Conservation (phyloP, 2,888 invertebrate species). For the Lypha dubia region DNA sequence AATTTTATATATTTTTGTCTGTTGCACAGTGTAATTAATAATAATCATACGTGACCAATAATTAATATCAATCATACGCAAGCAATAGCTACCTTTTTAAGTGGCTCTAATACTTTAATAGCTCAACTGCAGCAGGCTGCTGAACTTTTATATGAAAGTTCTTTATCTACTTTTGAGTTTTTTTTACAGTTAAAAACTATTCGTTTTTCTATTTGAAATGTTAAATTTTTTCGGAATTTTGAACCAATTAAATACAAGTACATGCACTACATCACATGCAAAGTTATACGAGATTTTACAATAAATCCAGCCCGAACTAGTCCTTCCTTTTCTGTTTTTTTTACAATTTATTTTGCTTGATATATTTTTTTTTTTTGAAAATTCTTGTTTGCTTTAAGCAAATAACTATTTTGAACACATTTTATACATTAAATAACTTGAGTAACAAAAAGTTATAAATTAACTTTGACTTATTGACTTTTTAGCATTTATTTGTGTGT, state of each 20-base stretch:
- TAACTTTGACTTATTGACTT: slow-evolving; percentile 68
- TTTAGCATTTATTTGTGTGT: slow-evolving; percentile 43
- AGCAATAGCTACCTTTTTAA: neutral
- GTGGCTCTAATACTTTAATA: neutral
- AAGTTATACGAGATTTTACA: neutral
- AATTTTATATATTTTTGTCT: too few species aligned
- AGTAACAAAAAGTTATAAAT: slow-evolving; percentile 57
- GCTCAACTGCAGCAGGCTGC: neutral
- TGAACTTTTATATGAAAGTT: neutral
- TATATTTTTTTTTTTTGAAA: neutral
- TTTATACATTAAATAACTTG: slow-evolving; percentile 44
- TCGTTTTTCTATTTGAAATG: neutral
- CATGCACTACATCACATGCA: neutral
- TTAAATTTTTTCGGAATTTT: slow-evolving; percentile 13
- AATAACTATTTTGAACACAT: neutral
- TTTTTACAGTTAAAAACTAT: slow-evolving; percentile 8
- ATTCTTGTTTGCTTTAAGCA: neutral
- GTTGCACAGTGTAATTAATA: neutral
- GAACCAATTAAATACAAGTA: slow-evolving; percentile 18
- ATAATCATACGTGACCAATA: too few species aligned
- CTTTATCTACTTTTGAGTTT: neutral
- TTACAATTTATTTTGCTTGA: neutral
- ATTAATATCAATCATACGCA: slow-evolving; percentile 28
- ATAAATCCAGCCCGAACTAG: neutral
- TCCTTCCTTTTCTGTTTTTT: too few species aligned